Conservation (phyloP, 2,797 vertebrate genomes). For the Micropoecilia bifurca region DNA sequence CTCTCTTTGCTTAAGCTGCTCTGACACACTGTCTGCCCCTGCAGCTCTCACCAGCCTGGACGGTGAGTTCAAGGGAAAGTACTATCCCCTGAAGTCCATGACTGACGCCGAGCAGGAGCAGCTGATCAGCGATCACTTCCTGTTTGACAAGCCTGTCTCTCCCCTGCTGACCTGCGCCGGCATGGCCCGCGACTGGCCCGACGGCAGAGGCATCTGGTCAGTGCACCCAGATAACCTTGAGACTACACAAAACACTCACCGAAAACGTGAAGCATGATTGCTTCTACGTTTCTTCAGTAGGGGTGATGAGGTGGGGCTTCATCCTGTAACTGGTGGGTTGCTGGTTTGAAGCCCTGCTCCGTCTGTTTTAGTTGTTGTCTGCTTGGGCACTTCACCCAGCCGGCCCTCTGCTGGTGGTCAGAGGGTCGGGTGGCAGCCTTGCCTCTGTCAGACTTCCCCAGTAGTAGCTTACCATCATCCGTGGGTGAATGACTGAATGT, state of each 20-base stretch:
- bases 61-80: conserved; percentile 94
- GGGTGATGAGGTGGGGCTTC: no score
- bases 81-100: conserved; percentile 95
- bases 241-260: not conserved
- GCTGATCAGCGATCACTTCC: conserved; percentile 95
- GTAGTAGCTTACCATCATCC: not conserved
- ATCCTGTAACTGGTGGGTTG: no score
- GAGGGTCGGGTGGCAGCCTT: no score
- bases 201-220: conserved; percentile 94
- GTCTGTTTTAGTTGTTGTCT: no score
- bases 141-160: conserved; percentile 97
- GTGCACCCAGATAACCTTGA: conserved; percentile 16
- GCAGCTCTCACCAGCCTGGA: conserved; percentile 90
- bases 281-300: not conserved
- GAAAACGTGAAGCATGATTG: not conserved
- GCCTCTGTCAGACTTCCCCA: no score
- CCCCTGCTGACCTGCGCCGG: conserved; percentile 93
- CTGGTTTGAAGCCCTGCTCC: no score
- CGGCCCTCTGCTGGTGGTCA: no score
- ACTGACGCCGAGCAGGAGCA: conserved; percentile 95
- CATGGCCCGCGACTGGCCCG: conserved; percentile 98
- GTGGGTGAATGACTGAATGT: not conserved
- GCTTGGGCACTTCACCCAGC: no score
- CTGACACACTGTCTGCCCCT: conserved; percentile 12
- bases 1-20: not conserved